A percentile compares a stretch with the other conserved stretches of the same genome.
These are phyloP conservation scores for Heptranchias perlo DNA, from an alignment of 2,113 vertebrate genomes.

Conservation along the genomic window DNA sequence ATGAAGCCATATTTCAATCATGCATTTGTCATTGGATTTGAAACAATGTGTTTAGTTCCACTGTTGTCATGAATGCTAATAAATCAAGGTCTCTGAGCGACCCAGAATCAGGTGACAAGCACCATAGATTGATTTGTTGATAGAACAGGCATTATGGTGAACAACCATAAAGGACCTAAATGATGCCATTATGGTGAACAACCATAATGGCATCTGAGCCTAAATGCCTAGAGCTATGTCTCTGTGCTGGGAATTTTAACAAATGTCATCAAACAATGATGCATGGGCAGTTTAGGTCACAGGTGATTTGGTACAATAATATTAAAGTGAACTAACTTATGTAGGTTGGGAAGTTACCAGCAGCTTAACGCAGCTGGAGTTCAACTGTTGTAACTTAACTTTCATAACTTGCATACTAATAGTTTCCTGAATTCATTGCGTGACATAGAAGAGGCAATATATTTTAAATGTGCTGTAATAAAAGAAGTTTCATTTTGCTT, in stretches of 20 bases:
- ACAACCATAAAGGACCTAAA: neutral
- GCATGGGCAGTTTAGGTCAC: neutral
- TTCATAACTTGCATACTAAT: slow-evolving; percentile 15
- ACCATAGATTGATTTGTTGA: neutral
- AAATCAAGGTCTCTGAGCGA: slow-evolving; percentile 43
- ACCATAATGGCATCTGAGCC: neutral
- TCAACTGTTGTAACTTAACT: neutral
- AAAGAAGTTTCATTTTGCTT: slow-evolving; percentile 1
- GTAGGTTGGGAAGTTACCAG: slow-evolving; percentile 4
- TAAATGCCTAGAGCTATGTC: neutral
- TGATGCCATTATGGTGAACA: neutral
- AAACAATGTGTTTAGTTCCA: slow-evolving; percentile 51
- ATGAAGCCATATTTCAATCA: slow-evolving; percentile 45
- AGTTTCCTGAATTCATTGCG: neutral
- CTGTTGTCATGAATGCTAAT: slow-evolving; percentile 54
- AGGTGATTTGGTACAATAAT: neutral
- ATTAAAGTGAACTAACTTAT: slow-evolving; percentile 7
- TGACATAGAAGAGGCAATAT: neutral
- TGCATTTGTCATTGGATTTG: slow-evolving; percentile 52
- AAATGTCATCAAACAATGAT: neutral
- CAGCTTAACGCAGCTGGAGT: neutral
- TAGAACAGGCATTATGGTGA: neutral
- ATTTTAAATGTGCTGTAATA: neutral
- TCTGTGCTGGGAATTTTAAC: neutral
- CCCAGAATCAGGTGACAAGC: neutral